These are phyloP conservation scores for Darevskia nairensis DNA, from an alignment of 2,797 vertebrate species.

Conservation along the genomic window DNA sequence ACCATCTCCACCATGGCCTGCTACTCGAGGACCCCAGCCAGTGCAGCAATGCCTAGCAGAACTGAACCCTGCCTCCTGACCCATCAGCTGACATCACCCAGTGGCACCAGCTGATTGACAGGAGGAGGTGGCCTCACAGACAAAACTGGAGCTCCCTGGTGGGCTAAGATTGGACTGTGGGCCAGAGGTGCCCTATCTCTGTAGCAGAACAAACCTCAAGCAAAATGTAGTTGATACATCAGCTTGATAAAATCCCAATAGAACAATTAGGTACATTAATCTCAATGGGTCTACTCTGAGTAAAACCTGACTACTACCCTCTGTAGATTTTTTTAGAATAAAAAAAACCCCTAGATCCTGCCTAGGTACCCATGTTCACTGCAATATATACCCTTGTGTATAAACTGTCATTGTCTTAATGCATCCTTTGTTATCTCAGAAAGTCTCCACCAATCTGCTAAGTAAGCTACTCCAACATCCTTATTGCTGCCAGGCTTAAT, in stretches of 20 bases:
- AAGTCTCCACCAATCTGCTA: slow-evolving; percentile 50
- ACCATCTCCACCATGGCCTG: no score
- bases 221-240: neutral
- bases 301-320: neutral
- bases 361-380: neutral
- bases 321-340: neutral
- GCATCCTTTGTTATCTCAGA: neutral
- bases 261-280: neutral
- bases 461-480: slow-evolving; percentile 47
- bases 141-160: no score
- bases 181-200: no score
- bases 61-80: no score
- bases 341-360: no score
- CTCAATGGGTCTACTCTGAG: neutral
- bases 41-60: no score
- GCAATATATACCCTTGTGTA: neutral
- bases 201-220: neutral
- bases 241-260: neutral
- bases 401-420: neutral
- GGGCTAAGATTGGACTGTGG: no score
- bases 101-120: no score
- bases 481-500: slow-evolving; percentile 66
- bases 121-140: no score
- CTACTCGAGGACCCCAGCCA: no score
- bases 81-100: no score